Evolutionary conservation across 2,113 vertebrate species (phyloP), one percentile per base, ranked within the genome.

Genomic region (Oryzias curvinotus): DNA sequence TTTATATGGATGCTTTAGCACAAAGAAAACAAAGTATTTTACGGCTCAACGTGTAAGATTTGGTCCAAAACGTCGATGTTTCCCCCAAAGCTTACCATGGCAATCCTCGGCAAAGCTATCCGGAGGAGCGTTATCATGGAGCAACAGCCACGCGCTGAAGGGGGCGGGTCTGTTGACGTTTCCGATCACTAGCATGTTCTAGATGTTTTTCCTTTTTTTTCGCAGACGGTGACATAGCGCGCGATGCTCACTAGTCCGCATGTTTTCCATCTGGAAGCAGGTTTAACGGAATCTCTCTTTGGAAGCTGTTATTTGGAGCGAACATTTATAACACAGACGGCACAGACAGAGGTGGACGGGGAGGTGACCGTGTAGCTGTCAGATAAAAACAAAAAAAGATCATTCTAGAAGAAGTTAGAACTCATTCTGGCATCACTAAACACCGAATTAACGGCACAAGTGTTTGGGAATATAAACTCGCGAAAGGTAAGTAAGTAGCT

Each of bases 181-280:
- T 1, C 19, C 42, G 41, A 63, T 75, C 77, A 46, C 86, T 81
- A 43, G 88, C 76, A 87, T 71, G 69, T 93, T 92, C 90, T 73
- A 78, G 77, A 77, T 68, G 65, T 21, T 81, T 57, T 66, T 47
- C 76, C 43, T 18, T 80, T 67, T 25, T 80, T 67, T 36, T 71
- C 88, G 81, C 52, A 1, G 62, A 81, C 52, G 0, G 60, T 92
- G 91, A 92, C 92, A 89, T 73, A 56, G 19, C 14, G 62, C 65
- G 54, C 18, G 6, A 58, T 48, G 41, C 47, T n/a, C 25, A 44
- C 66, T n/a, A 17, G 30, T 23, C 25, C 12, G 13, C 30, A 16
- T 41, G 57, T 57, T 52, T 44, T 21, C 2, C 17, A 7, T n/a
- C 28, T 5, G 41, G 36, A 42, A 25, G 14, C 50, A 4, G 45